Conservation (phyloP, 2,113 vertebrate genomes). For the Cairina moschata region DNA sequence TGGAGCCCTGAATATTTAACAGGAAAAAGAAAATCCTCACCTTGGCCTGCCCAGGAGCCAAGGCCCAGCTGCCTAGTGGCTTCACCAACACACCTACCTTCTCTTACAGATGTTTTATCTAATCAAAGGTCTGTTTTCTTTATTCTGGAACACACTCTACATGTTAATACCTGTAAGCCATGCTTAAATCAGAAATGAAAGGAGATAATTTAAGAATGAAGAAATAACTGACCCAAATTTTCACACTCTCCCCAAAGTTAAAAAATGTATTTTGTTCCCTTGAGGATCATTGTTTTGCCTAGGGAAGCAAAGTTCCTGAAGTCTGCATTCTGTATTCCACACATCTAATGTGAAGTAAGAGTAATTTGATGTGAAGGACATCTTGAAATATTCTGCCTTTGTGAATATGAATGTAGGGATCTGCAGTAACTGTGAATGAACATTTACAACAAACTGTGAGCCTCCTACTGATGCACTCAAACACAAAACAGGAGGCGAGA, state of each 20-base stretch:
- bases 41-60: background rate
- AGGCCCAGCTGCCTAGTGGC: background rate
- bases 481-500: conserved; percentile 63
- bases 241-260: background rate
- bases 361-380: conserved; percentile 19
- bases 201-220: background rate
- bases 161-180: background rate
- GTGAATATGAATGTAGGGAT: conserved; percentile 55
- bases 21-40: background rate
- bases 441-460: conserved; percentile 67
- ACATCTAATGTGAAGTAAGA: conserved; percentile 1
- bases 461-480: conserved; percentile 48
- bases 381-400: conserved; percentile 65
- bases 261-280: background rate
- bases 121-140: background rate
- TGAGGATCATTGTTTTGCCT: background rate
- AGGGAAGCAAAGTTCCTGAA: conserved; percentile 1
- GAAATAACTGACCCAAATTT: background rate
- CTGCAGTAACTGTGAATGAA: conserved; percentile 66
- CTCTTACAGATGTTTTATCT: background rate
- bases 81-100: background rate
- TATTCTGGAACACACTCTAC: background rate
- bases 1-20: background rate
- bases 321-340: background rate
- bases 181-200: background rate